These are phyloP conservation scores for Eurytoma californica DNA, from an alignment of 2,888 invertebrate species.

Conservation along the genomic window DNA sequence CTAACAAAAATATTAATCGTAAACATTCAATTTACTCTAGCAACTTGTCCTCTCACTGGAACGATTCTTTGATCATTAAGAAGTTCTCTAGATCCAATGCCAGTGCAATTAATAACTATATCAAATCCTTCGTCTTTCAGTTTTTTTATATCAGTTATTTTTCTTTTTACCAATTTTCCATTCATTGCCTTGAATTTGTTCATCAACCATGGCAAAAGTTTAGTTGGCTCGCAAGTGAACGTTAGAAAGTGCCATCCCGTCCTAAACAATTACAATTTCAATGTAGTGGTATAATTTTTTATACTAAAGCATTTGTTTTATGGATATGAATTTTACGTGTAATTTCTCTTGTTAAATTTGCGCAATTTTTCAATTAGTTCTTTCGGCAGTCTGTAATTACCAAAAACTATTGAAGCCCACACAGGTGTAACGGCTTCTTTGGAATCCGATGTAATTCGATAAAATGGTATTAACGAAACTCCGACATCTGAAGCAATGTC, in stretches of 20 bases:
- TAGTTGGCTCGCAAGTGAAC: conserved; percentile 81
- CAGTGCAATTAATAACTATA: conserved; percentile 88
- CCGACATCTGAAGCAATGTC: conserved; percentile 73
- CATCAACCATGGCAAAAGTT: conserved; percentile 82
- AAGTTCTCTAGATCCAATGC: conserved; percentile 81
- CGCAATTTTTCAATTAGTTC: conserved; percentile 66
- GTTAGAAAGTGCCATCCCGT: conserved; percentile 81
- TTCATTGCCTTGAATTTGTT: conserved; percentile 79
- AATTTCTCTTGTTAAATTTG: conserved; percentile 69
- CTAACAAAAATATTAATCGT: conserved; percentile 15
- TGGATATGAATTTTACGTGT: conserved; percentile 68
- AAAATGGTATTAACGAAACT: conserved; percentile 75
- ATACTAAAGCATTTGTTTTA: conserved; percentile 1
- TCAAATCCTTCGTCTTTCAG: conserved; percentile 77
- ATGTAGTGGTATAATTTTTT: not conserved
- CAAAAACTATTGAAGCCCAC: conserved; percentile 76
- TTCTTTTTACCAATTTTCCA: conserved; percentile 77
- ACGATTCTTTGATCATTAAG: conserved; percentile 79
- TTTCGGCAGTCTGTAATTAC: conserved; percentile 71
- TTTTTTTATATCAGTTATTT: conserved; percentile 77
- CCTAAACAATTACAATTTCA: conserved; percentile 73
- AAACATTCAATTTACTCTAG: conserved; percentile 75
- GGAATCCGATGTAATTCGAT: conserved; percentile 71
- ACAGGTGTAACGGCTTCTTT: conserved; percentile 65
- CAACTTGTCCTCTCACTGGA: conserved; percentile 86